Evolutionary conservation across 1,140 invertebrate genomes (phyloP), one percentile per base, ranked within the genome.

Genomic region (Vanessa tameamea): DNA sequence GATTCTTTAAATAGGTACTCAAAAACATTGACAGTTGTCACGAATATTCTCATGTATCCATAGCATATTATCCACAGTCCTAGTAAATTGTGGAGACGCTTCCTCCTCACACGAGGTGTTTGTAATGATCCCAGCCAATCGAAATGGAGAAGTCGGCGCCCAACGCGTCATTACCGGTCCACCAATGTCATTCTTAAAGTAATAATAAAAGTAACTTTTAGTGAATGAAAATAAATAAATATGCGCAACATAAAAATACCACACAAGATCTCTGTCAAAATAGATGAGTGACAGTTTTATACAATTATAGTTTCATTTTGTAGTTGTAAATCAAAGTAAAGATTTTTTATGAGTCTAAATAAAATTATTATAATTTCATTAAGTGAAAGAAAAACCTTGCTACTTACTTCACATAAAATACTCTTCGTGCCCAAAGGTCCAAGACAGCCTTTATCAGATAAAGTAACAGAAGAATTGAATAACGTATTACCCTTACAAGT

Each of bases 1-100:
- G 1, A 31, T 31, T 50, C 3, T 13, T 50, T 31, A n/a, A 53
- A n/a, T 53, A 20, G 15, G 8, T 16, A 55, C 37, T 78, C 53
- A 80, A 71, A 80, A 75, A 73, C 95, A 95, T 75, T 94, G 94
- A 73, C 93, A 94, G 0, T 94, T 93, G 76, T 94, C 92, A 77
- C 87, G 92, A 6, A 94, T 95, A 48, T 94, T 87, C 69, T 94
- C 87, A 20, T 94, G 87, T 76, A 96, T 95, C 95, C 95, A 96
- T 16, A 93, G 77, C 0, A 95, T 72, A 84, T 95, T 94, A 15
- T 93, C 90, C 15, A 93, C 93, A 2, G 96, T 87, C 80, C 93
- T 93, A 1, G 95, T 95, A 80, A 94, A 96, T 13, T 96, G 88
- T 2, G 95, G 94, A 14, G 94, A 93, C n/a, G 82, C 83, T 23